These are phyloP conservation scores for Pyrgus malvae DNA, from an alignment of 2,888 invertebrate species.

Conservation along the genomic window DNA sequence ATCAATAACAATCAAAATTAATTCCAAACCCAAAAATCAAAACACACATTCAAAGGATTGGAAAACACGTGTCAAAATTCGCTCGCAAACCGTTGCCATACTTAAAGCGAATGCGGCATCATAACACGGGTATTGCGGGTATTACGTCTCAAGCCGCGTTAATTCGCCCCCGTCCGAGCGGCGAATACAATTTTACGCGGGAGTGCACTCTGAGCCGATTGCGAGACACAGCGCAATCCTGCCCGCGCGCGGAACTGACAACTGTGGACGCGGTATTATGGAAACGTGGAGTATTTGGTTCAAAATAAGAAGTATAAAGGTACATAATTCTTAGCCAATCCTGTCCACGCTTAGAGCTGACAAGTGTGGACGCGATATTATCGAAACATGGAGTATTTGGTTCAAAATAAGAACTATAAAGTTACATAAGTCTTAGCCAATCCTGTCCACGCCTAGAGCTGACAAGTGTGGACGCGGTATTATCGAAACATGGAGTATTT, in stretches of 20 bases:
- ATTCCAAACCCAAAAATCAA: slow-evolving; percentile 1
- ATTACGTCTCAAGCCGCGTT: slow-evolving; percentile 72
- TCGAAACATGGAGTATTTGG: too few relatives aligned
- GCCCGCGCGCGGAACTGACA: slow-evolving; percentile 34
- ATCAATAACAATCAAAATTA: background rate
- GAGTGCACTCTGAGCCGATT: slow-evolving; percentile 78
- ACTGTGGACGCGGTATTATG: slow-evolving; percentile 31
- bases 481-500: too few relatives aligned
- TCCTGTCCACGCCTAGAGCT: slow-evolving; percentile 47
- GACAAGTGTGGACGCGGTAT: slow-evolving; percentile 28
- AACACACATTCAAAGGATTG: slow-evolving; percentile 4
- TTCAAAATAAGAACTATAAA: too few relatives aligned
- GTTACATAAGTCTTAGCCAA: too few relatives aligned
- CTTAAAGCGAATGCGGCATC: slow-evolving; percentile 59
- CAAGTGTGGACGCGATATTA: slow-evolving; percentile 29
- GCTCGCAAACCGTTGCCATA: slow-evolving; percentile 8
- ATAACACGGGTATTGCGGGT: slow-evolving; percentile 78
- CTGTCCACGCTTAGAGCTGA: slow-evolving; percentile 42
- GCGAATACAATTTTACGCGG: slow-evolving; percentile 80
- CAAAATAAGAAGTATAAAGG: too few relatives aligned
- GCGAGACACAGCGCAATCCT: slow-evolving; percentile 74
- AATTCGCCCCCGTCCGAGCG: slow-evolving; percentile 68
- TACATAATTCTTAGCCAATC: too few relatives aligned
- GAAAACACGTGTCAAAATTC: slow-evolving; percentile 17
- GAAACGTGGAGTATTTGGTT: too few relatives aligned